A percentile compares a stretch with the other conserved stretches of the same genome.
These are phyloP conservation scores for Mactra quadrangularis DNA, from an alignment of 1,140 invertebrate genomes.

Conservation along the genomic window DNA sequence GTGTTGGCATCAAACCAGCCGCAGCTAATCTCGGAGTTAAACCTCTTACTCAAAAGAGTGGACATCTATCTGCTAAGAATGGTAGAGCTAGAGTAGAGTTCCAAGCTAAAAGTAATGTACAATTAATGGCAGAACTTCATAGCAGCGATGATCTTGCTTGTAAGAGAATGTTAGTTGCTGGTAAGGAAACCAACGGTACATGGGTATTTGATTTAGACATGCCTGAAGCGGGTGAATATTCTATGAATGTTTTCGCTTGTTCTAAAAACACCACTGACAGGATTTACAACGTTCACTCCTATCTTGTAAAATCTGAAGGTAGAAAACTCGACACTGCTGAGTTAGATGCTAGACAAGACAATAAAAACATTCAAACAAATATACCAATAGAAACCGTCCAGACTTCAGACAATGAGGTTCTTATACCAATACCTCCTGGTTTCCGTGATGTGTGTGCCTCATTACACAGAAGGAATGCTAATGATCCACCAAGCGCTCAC, in stretches of 20 bases:
- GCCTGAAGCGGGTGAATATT: slow-evolving; percentile 78
- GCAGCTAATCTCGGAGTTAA: slow-evolving; percentile 73
- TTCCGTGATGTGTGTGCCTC: slow-evolving; percentile 71
- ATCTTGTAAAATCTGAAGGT: slow-evolving; percentile 77
- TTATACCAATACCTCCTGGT: slow-evolving; percentile 73
- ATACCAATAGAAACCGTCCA: slow-evolving; percentile 76
- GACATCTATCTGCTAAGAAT: slow-evolving; percentile 67
- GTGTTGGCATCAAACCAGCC: slow-evolving; percentile 71
- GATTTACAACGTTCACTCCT: slow-evolving; percentile 78
- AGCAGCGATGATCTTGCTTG: slow-evolving; percentile 72
- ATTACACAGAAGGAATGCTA: slow-evolving; percentile 74
- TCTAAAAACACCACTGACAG: slow-evolving; percentile 69
- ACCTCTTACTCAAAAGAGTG: slow-evolving; percentile 71
- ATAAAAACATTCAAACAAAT: slow-evolving; percentile 49
- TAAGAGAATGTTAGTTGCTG: slow-evolving; percentile 67
- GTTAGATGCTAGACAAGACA: slow-evolving; percentile 23
- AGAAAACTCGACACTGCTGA: slow-evolving; percentile 52
- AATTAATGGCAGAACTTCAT: slow-evolving; percentile 79
- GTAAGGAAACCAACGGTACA: slow-evolving; percentile 68
- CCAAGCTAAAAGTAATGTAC: slow-evolving; percentile 69
- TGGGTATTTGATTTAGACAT: slow-evolving; percentile 79
- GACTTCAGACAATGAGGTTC: slow-evolving; percentile 74
- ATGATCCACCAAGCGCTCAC: slow-evolving; percentile 67
- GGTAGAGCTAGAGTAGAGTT: slow-evolving; percentile 71
- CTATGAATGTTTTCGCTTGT: slow-evolving; percentile 79